phyloP scores from a whole-genome alignment of 2,888 invertebrate species.

The Antheraea yamamai region DNA sequence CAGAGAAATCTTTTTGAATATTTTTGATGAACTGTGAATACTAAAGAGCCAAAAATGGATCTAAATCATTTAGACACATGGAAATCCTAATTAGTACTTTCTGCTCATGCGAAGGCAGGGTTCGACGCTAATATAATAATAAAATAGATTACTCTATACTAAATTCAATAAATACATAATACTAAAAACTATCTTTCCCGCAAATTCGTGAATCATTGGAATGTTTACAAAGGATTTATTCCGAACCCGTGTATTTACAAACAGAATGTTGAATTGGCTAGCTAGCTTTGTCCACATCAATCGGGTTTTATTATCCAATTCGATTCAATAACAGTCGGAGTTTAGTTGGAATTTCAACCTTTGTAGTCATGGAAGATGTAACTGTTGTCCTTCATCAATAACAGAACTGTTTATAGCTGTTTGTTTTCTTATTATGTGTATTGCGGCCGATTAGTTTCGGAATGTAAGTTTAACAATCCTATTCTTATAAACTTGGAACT shows the following conservation, averaged over 20 bases:
- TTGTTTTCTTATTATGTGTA: too few relatives aligned
- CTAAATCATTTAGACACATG: too few relatives aligned
- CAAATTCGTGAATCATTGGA: not conserved
- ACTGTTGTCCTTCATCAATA: not conserved
- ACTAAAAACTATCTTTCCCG: not conserved
- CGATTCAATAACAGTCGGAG: not conserved
- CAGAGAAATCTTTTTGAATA: too few relatives aligned
- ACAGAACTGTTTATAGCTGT: not conserved
- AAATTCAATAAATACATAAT: not conserved
- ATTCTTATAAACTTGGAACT: too few relatives aligned
- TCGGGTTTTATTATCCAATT: not conserved
- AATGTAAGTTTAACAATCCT: too few relatives aligned
- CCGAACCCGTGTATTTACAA: not conserved
- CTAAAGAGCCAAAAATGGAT: too few relatives aligned
- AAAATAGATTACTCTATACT: not conserved
- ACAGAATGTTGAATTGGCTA: not conserved
- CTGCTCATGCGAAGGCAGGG: not conserved
- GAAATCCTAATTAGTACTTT: too few relatives aligned
- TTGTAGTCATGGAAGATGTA: not conserved
- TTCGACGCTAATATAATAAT: not conserved
- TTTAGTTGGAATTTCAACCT: not conserved
- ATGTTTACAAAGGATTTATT: conserved; percentile 1
- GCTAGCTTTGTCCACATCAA: conserved; percentile 2
- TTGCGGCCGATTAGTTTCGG: too few relatives aligned
- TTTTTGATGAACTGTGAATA: too few relatives aligned